Conservation (phyloP, 2,888 invertebrate species). For the Nymphalis polychloros region DNA sequence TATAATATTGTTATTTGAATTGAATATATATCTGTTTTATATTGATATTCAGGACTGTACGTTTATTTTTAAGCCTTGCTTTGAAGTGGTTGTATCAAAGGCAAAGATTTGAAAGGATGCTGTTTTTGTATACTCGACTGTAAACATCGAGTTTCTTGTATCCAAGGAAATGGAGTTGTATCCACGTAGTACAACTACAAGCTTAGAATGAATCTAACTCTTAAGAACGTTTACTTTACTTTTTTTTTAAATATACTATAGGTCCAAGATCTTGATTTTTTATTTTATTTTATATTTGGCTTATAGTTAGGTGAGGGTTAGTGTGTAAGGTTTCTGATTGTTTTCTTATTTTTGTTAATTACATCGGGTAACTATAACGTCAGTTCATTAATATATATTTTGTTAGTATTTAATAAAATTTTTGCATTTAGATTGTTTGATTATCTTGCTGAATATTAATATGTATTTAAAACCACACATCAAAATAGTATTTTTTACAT, state of each 20-base stretch:
- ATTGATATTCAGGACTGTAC: background rate
- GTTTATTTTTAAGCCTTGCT: slow-evolving; percentile 14
- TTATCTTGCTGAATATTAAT: background rate
- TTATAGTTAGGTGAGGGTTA: no score
- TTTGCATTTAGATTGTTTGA: background rate
- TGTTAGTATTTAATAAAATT: no score
- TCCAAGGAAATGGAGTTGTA: slow-evolving; percentile 14
- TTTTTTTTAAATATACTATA: slow-evolving; percentile 1
- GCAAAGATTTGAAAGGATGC: slow-evolving; percentile 25
- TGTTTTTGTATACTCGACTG: slow-evolving; percentile 25
- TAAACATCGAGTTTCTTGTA: slow-evolving; percentile 22
- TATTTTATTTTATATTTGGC: no score
- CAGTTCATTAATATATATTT: no score
- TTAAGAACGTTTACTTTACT: background rate
- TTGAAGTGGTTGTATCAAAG: slow-evolving; percentile 19
- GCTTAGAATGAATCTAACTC: slow-evolving; percentile 7
- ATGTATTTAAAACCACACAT: slow-evolving; percentile 1
- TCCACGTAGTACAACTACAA: slow-evolving; percentile 21
- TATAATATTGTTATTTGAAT: background rate
- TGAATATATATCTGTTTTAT: background rate
- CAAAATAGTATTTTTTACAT: slow-evolving; percentile 33
- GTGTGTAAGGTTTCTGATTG: no score
- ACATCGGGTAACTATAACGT: no score
- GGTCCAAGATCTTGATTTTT: no score
- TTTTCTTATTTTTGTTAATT: no score